phyloP scores from a whole-genome alignment of 2,797 vertebrate genomes.

The Enteromius argenteus region DNA sequence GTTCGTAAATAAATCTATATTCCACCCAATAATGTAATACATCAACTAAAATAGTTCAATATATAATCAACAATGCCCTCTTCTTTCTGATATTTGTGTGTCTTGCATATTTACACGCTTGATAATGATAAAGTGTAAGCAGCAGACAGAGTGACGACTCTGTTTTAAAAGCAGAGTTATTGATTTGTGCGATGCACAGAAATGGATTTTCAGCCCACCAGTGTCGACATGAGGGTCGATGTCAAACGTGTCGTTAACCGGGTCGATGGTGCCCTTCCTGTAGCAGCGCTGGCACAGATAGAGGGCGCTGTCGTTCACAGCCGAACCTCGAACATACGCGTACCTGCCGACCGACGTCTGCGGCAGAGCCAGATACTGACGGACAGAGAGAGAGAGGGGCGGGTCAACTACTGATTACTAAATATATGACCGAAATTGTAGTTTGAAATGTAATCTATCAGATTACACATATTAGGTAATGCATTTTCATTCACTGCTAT shows the following conservation, averaged over 20 bases:
- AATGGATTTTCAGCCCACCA: slow-evolving; percentile 69
- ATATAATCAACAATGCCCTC: neutral
- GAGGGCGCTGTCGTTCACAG: slow-evolving; percentile 79
- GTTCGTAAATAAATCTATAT: neutral
- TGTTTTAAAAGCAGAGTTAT: neutral
- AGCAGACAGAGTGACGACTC: neutral
- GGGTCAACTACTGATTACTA: neutral
- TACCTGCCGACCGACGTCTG: slow-evolving; percentile 84
- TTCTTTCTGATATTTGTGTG: neutral
- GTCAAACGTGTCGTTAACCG: slow-evolving; percentile 91
- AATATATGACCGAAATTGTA: neutral
- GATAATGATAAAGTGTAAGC: neutral
- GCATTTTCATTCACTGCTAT: neutral
- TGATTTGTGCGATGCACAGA: neutral
- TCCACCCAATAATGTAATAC: neutral
- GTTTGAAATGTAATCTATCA: neutral
- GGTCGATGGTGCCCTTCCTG: slow-evolving; percentile 85
- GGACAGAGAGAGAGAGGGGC: slow-evolving; percentile 76
- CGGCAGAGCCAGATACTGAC: slow-evolving; percentile 85
- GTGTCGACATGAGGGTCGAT: slow-evolving; percentile 87
- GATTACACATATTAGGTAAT: neutral
- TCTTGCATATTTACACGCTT: neutral
- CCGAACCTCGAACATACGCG: slow-evolving; percentile 79
- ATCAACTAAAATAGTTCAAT: neutral
- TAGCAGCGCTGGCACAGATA: slow-evolving; percentile 88